Conservation (phyloP, 2,888 invertebrate genomes). For the Tortrix viridana region DNA sequence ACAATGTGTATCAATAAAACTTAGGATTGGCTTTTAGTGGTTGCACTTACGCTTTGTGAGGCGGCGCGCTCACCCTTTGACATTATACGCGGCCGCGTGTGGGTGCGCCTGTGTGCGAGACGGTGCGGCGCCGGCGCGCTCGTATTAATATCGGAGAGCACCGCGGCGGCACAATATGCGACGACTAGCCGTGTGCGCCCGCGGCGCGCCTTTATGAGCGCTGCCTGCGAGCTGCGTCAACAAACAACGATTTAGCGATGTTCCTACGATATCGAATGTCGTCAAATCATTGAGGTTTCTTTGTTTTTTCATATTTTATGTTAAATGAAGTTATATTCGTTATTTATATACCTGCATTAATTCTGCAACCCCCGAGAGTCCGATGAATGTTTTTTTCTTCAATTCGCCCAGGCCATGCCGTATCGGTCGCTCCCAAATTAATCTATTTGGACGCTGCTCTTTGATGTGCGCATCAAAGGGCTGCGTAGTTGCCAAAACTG, state of each 20-base stretch:
- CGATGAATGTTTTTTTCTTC: constrained; percentile 9
- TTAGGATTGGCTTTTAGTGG: constrained; percentile 85
- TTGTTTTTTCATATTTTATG: no score
- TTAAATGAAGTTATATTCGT: no score
- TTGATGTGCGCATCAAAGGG: constrained; percentile 64
- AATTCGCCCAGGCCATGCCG: constrained; percentile 27
- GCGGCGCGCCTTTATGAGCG: constrained; percentile 40
- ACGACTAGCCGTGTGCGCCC: constrained; percentile 41
- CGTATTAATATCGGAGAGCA: constrained; percentile 66
- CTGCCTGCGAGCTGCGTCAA: not conserved
- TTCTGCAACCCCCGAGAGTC: no score
- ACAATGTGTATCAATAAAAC: constrained; percentile 85
- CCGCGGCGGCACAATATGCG: constrained; percentile 41
- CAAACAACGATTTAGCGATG: not conserved
- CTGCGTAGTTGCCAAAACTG: constrained; percentile 59
- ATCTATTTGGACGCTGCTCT: constrained; percentile 43
- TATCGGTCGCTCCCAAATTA: constrained; percentile 29
- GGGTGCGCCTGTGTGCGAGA: constrained; percentile 56
- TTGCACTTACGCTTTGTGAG: constrained; percentile 85
- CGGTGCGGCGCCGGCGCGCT: constrained; percentile 60
- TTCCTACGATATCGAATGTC: not conserved
- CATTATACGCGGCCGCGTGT: constrained; percentile 73
- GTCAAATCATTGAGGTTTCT: not conserved
- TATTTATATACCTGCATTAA: no score
- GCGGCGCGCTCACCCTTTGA: constrained; percentile 83